These are phyloP conservation scores for Parnassius orleans DNA, from an alignment of 2,888 invertebrate genomes.

Conservation along the genomic window DNA sequence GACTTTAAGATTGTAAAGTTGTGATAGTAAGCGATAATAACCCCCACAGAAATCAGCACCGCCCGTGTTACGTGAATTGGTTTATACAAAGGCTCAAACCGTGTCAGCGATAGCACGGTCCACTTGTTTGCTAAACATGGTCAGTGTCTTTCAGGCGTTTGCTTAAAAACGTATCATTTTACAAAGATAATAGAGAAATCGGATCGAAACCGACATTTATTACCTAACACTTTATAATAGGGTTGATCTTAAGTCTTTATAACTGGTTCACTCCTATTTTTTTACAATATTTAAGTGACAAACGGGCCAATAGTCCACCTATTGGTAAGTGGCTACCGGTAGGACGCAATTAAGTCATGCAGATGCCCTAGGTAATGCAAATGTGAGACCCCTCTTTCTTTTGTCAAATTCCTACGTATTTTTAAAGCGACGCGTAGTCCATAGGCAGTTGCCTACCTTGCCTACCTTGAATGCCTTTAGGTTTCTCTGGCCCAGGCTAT, in stretches of 20 bases:
- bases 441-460: too few species aligned
- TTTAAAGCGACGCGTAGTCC: too few species aligned
- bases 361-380: too few species aligned
- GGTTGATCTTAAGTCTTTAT: not conserved
- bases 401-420: too few species aligned
- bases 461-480: too few species aligned
- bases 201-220: slow-evolving; percentile 1
- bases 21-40: not conserved
- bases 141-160: slow-evolving; percentile 9
- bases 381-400: too few species aligned
- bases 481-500: too few species aligned
- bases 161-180: slow-evolving; percentile 12
- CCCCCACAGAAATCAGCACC: too few species aligned
- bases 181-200: slow-evolving; percentile 4
- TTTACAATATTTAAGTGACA: not conserved
- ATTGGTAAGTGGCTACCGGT: too few species aligned
- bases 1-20: too few species aligned
- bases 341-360: too few species aligned
- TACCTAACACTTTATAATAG: slow-evolving; percentile 7
- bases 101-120: slow-evolving; percentile 14
- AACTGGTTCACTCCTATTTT: not conserved
- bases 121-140: slow-evolving; percentile 11
- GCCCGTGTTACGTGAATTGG: slow-evolving; percentile 2
- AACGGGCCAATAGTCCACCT: too few species aligned
- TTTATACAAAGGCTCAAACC: slow-evolving; percentile 2